A percentile compares a stretch with the other conserved stretches of the same genome.
phyloP scores from a whole-genome alignment of 2,113 vertebrate species.

The Tachysurus fulvidraco region DNA sequence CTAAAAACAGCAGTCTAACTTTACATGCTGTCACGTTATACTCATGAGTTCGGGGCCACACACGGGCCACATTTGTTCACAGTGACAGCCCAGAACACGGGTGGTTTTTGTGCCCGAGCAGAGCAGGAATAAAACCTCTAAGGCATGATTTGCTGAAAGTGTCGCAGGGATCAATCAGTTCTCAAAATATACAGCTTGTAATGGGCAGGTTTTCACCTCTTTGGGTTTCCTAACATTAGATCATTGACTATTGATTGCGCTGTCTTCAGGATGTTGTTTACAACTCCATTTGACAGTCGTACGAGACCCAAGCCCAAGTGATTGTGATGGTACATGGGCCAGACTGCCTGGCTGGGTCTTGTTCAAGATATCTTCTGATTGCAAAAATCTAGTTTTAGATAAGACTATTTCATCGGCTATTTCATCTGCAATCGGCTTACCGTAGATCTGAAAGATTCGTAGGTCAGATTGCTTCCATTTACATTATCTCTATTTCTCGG shows the following conservation, averaged over 20 bases:
- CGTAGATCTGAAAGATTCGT: not conserved
- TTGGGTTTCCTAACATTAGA: not conserved
- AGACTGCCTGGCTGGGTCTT: not conserved
- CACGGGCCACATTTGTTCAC: not conserved
- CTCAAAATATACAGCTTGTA: not conserved
- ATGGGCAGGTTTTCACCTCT: not conserved
- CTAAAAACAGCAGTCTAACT: not conserved
- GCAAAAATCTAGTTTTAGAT: not conserved
- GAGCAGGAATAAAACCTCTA: not conserved
- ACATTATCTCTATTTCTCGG: not conserved
- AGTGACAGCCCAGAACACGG: not conserved
- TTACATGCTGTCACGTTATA: not conserved
- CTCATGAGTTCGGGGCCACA: not conserved
- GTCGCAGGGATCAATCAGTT: not conserved
- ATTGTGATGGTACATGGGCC: not conserved
- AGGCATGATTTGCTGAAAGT: slow-evolving; percentile 1
- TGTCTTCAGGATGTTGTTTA: not conserved
- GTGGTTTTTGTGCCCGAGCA: not conserved
- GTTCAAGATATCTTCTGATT: not conserved
- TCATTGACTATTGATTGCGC: not conserved
- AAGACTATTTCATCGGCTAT: not conserved
- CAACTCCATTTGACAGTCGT: not conserved
- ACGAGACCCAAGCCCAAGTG: not conserved
- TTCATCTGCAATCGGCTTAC: not conserved
- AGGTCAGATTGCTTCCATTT: not conserved